phyloP scores from a whole-genome alignment of 2,888 invertebrate species.

The Mimas tiliae region DNA sequence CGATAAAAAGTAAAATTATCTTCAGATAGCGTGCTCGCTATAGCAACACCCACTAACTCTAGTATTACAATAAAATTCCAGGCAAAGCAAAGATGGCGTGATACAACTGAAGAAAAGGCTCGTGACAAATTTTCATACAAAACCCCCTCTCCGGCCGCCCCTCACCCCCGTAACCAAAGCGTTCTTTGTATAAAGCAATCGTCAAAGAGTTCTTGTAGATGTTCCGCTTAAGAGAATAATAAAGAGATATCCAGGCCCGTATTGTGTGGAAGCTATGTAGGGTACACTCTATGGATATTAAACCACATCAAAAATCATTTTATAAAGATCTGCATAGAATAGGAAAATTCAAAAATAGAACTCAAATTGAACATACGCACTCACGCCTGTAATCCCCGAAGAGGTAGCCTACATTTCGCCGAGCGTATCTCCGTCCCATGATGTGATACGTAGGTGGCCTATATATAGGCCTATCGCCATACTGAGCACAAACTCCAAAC shows the following conservation, averaged over 20 bases:
- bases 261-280: neutral
- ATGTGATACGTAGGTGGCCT: too few relatives aligned
- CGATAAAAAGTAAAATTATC: neutral
- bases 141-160: neutral
- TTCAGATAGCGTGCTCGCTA: slow-evolving; percentile 4
- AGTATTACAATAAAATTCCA: slow-evolving; percentile 7
- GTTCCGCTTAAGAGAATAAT: slow-evolving; percentile 18
- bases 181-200: slow-evolving; percentile 27
- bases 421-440: too few relatives aligned
- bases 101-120: slow-evolving; percentile 19
- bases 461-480: too few relatives aligned
- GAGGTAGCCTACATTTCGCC: too few relatives aligned
- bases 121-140: slow-evolving; percentile 19
- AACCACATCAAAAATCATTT: too few relatives aligned
- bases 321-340: too few relatives aligned
- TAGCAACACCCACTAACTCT: neutral
- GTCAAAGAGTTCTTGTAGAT: slow-evolving; percentile 26
- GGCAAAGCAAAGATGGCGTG: slow-evolving; percentile 6
- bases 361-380: too few relatives aligned
- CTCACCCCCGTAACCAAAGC: slow-evolving; percentile 16
- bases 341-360: too few relatives aligned
- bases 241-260: neutral
- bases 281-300: too few relatives aligned
- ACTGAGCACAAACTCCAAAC: too few relatives aligned
- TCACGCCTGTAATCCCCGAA: too few relatives aligned